These are phyloP conservation scores for Amphipyra tragopoginis DNA, from an alignment of 2,888 invertebrate genomes.

Conservation along the genomic window DNA sequence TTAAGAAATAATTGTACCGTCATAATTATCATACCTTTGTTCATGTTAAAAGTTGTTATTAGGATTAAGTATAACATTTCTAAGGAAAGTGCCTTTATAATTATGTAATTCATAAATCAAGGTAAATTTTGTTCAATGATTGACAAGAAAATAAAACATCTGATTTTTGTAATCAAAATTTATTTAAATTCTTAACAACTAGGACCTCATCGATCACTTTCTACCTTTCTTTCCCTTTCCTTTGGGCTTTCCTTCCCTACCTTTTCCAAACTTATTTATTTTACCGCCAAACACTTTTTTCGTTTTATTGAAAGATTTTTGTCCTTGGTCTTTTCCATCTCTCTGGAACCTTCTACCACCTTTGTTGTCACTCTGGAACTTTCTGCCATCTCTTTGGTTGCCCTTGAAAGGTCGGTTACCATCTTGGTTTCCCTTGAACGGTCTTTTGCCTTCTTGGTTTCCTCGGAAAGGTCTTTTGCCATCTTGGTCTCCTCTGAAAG, in stretches of 20 bases:
- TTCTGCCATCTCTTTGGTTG: conserved; percentile 42
- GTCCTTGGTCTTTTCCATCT: conserved; percentile 54
- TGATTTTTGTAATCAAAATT: conserved; percentile 29
- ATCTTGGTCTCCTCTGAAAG: conserved; percentile 54
- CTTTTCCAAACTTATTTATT: conserved; percentile 77
- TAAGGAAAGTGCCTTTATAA: conserved; percentile 23
- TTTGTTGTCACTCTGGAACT: conserved; percentile 61
- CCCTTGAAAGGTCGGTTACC: conserved; percentile 58
- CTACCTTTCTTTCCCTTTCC: conserved; percentile 44
- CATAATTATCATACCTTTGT: conserved; percentile 1
- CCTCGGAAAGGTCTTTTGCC: conserved; percentile 64
- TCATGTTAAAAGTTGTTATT: conserved; percentile 7
- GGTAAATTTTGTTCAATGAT: conserved; percentile 24
- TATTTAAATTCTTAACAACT: conserved; percentile 39
- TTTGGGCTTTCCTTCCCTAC: conserved; percentile 60
- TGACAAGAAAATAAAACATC: conserved; percentile 40
- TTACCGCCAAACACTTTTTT: conserved; percentile 83
- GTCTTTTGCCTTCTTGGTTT: conserved; percentile 49
- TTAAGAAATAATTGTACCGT: conserved; percentile 20
- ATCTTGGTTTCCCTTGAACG: conserved; percentile 58
- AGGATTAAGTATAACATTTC: conserved; percentile 18
- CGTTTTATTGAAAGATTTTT: conserved; percentile 67
- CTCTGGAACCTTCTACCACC: conserved; percentile 61
- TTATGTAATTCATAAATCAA: conserved; percentile 38
- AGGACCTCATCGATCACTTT: conserved; percentile 20